Conservation (phyloP, 64 coral and sea anemone species). For the Cladopsammia gracilis region DNA sequence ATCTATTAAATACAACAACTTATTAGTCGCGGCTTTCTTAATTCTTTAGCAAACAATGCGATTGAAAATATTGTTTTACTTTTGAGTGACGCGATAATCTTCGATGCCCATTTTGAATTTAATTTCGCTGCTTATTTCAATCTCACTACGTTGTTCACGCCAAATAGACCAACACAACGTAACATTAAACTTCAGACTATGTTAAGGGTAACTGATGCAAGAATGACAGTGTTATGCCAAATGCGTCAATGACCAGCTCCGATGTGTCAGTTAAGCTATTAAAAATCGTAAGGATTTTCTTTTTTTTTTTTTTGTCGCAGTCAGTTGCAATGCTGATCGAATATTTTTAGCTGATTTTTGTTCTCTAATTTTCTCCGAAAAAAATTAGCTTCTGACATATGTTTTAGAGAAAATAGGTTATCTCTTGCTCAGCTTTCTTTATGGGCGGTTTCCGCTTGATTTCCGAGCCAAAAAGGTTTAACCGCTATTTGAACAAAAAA, state of each 20-base stretch:
- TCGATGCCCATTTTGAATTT: background rate
- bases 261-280: too few relatives aligned
- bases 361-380: too few relatives aligned
- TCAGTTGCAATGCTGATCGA: too few relatives aligned
- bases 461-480: background rate
- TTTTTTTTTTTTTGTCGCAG: too few relatives aligned
- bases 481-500: background rate
- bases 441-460: background rate
- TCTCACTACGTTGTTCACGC: too few relatives aligned
- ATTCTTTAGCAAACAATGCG: background rate
- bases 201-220: too few relatives aligned
- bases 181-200: background rate
- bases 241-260: too few relatives aligned
- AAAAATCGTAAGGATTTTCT: too few relatives aligned
- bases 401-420: background rate
- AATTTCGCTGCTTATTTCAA: background rate
- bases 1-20: slow-evolving; percentile 11
- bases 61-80: background rate
- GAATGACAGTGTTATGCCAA: too few relatives aligned
- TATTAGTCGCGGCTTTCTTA: background rate
- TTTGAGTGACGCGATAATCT: slow-evolving; percentile 25
- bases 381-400: background rate
- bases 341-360: too few relatives aligned
- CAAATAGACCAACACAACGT: background rate
- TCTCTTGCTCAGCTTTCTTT: background rate